Conservation (phyloP, 2,888 invertebrate species). For the Sipha maydis region DNA sequence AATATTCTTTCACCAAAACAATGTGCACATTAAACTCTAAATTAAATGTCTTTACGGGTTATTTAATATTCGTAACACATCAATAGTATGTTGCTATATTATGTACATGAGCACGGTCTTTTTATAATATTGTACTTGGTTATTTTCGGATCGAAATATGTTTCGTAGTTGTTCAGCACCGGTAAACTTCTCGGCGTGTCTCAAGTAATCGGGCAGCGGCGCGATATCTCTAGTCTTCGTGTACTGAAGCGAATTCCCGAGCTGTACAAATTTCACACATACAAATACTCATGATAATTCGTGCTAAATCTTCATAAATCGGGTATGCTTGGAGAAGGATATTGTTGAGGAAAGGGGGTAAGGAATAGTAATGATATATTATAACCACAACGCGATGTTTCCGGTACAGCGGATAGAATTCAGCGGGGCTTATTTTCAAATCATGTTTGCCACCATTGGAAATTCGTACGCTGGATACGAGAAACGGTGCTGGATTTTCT, state of each 20-base stretch:
- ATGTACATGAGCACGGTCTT: too few species aligned
- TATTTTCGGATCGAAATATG: background rate
- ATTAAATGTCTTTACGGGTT: too few species aligned
- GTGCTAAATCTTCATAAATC: background rate
- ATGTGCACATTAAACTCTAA: too few species aligned
- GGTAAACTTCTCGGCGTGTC: background rate
- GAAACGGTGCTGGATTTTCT: background rate
- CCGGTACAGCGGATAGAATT: background rate
- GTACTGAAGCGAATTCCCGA: background rate
- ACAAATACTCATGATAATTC: background rate
- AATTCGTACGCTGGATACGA: background rate
- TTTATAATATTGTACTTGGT: background rate
- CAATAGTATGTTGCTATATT: too few species aligned
- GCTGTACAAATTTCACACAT: background rate
- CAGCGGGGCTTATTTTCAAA: background rate
- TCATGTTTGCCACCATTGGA: background rate
- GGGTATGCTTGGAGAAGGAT: too few species aligned
- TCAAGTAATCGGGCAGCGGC: background rate
- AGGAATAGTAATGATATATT: background rate
- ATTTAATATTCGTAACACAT: too few species aligned
- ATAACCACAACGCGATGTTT: constrained; percentile 6
- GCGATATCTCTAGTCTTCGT: background rate
- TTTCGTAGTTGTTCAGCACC: too few species aligned
- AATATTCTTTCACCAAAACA: too few species aligned
- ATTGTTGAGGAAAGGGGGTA: background rate